Conservation (phyloP, 2,888 invertebrate genomes). For the Trissolcus brochymenae region DNA sequence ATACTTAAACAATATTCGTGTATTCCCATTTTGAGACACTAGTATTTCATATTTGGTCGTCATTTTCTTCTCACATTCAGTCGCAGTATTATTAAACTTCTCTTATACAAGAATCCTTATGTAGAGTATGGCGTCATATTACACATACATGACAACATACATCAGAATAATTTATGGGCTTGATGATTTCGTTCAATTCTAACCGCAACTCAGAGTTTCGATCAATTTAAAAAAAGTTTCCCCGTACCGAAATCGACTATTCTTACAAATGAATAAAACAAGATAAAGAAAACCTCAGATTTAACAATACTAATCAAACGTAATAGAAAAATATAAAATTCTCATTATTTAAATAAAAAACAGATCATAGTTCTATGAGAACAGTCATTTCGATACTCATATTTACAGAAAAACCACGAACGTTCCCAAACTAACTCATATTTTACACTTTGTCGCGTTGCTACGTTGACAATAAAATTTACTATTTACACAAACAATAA, state of each 20-base stretch:
- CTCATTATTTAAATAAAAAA: background rate
- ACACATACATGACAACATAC: constrained; percentile 12
- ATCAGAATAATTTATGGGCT: constrained; percentile 3
- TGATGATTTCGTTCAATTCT: background rate
- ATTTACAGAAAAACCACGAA: background rate
- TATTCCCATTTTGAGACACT: constrained; percentile 12
- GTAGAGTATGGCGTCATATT: constrained; percentile 15
- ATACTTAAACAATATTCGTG: background rate
- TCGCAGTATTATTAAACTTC: constrained; percentile 9
- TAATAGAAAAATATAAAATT: constrained; percentile 1
- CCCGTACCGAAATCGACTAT: too few species aligned
- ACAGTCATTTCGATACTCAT: background rate
- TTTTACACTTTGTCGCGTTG: background rate
- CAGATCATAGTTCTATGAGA: background rate
- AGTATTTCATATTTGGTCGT: constrained; percentile 27
- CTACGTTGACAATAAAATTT: constrained; percentile 4
- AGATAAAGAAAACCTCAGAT: too few species aligned
- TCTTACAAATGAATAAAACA: too few species aligned
- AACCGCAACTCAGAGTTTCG: too few species aligned
- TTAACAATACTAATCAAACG: constrained; percentile 2
- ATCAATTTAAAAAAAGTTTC: too few species aligned
- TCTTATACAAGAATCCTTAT: constrained; percentile 4
- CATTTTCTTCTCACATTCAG: constrained; percentile 21
- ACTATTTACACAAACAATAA: constrained; percentile 6
- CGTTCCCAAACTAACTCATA: too few species aligned